Evolutionary conservation across 2,797 vertebrate genomes (phyloP).

Genomic region (Dryobates pubescens): DNA sequence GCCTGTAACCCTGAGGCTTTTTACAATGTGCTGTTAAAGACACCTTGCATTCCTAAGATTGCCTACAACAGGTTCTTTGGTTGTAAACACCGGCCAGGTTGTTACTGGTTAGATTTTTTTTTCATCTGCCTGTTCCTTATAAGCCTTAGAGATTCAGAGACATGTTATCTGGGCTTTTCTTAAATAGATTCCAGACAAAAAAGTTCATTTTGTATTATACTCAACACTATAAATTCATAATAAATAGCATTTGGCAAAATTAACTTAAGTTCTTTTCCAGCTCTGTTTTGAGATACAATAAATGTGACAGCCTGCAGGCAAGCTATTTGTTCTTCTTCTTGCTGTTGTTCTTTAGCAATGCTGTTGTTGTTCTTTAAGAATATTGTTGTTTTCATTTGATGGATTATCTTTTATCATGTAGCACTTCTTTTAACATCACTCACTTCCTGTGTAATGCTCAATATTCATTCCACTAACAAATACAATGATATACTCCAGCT

Average conservation of each 20-base stretch:
- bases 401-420: neutral
- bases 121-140: neutral
- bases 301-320: neutral
- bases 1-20: neutral
- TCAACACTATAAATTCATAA: neutral
- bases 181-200: neutral
- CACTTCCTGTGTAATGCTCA: neutral
- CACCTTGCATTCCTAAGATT: neutral
- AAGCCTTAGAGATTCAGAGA: neutral
- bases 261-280: neutral
- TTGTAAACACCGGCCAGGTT: neutral
- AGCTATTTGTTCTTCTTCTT: neutral
- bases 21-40: neutral
- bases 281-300: neutral
- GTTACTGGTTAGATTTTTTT: neutral
- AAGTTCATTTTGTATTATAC: neutral
- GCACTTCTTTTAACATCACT: neutral
- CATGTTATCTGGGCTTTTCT: neutral
- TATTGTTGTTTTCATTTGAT: neutral
- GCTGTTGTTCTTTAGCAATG: neutral
- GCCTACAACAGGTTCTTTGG: neutral
- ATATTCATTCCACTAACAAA: neutral
- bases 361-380: neutral
- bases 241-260: neutral
- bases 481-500: neutral